phyloP scores from a whole-genome alignment of 2,888 invertebrate species.

The Pollenia griseotomentosa region DNA sequence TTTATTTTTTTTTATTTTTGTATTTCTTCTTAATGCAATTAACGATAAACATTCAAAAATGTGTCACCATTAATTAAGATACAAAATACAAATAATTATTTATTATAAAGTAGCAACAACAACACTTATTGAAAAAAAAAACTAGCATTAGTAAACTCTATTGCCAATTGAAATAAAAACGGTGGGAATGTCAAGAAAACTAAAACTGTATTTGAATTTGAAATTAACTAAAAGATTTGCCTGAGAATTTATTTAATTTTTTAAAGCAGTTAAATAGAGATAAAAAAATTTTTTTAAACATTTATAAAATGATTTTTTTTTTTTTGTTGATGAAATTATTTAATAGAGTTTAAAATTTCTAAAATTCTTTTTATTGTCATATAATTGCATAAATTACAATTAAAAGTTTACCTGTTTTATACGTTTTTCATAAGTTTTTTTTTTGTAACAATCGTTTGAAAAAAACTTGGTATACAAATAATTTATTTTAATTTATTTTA shows the following conservation, averaged over 20 bases:
- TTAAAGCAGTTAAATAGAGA: neutral
- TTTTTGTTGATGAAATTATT: constrained; percentile 21
- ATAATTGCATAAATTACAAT: constrained; percentile 64
- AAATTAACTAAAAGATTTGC: neutral
- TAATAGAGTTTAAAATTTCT: constrained; percentile 43
- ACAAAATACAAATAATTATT: constrained; percentile 72
- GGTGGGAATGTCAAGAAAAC: constrained; percentile 9
- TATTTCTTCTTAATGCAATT: constrained; percentile 61
- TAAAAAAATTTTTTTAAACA: constrained; percentile 41
- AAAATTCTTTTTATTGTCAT: constrained; percentile 17
- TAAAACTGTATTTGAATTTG: constrained; percentile 30
- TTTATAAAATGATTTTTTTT: constrained; percentile 30
- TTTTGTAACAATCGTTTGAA: constrained; percentile 14
- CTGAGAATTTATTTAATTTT: constrained; percentile 1
- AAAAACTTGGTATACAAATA: constrained; percentile 34
- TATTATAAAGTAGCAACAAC: constrained; percentile 55
- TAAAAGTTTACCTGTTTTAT: constrained; percentile 68
- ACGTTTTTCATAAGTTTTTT: constrained; percentile 33
- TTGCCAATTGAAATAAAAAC: neutral
- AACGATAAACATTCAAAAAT: constrained; percentile 74
- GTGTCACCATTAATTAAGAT: constrained; percentile 75
- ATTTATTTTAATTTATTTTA: constrained; percentile 66
- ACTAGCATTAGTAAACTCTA: neutral
- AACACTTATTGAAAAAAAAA: neutral
- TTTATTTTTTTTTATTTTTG: neutral